Base-by-base conservation (phyloP, 2,888 invertebrate species). In the Spodoptera exigua region DNA sequence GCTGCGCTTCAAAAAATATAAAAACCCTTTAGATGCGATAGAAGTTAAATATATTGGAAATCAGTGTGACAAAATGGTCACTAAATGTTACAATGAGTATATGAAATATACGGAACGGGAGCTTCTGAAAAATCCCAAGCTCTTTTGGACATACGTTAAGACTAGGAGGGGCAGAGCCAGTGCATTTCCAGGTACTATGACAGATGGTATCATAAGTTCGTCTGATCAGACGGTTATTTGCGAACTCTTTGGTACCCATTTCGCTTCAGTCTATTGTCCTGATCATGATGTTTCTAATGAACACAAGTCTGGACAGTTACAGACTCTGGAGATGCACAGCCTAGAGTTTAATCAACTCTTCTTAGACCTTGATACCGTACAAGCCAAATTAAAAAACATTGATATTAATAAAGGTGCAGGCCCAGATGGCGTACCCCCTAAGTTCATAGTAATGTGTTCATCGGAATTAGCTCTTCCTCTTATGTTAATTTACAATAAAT, bases 1-100 rank as follows among this genome's bases (percentile, higher is more conserved):
- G 32, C 5, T 32, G 32, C 32, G 18, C n/a, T 47, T 47, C 11
- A 45, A 35, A 35, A 45, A 45, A 35, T 45, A 45, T 12, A 45
- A 35, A 17, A 45, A 45, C 5, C 45, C 45, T 3, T 4, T 45
- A 34, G 45, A 45, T 35, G 12, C 32, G 12, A 16, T 45, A 9
- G 45, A 45, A 2, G 12, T 45, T 1, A 34, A 34, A 13, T 36
- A 13, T 3, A 7, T 36, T n/a, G 5, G 13, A 13, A 36, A 36
- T 13, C n/a, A 13, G 2, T 36, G 36, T 36, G 13, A 36, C n/a
- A 36, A n/a, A 13, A 4, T 36, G 7, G 36, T 13, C 2, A 36
- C 3, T 5, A 36, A n/a, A 2, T n/a, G n/a, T 4, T 36, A 36
- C 5, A 36, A 36, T 13, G 13, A 11, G 10, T 44, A 27, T 44